Conservation (phyloP, 1,140 invertebrate species). For the Trialeurodes vaporariorum region DNA sequence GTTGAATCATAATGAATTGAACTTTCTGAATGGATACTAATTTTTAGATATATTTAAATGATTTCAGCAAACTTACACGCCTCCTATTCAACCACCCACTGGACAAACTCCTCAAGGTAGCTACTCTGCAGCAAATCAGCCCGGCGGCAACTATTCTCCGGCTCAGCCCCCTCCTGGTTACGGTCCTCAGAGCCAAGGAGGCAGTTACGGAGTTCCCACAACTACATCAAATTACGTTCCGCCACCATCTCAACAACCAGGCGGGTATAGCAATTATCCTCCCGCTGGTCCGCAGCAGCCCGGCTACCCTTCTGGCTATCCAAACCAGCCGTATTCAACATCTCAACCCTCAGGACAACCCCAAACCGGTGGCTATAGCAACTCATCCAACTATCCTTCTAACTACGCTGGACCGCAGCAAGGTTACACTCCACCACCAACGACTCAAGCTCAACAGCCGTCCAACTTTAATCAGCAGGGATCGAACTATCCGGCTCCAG, state of each 20-base stretch:
- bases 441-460: constrained; percentile 6
- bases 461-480: constrained; percentile 1
- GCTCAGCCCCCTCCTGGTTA: constrained; percentile 12
- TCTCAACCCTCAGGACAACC: constrained; percentile 7
- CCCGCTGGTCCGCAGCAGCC: constrained; percentile 11
- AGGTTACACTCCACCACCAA: constrained; percentile 9
- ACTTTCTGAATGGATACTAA: constrained; percentile 6
- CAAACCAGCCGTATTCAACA: constrained; percentile 13
- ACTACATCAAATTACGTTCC: background rate
- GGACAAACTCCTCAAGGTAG: constrained; percentile 5
- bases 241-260: constrained; percentile 9
- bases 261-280: constrained; percentile 11
- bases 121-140: constrained; percentile 8
- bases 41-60: background rate
- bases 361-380: background rate
- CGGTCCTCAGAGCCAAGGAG: constrained; percentile 10
- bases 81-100: constrained; percentile 8
- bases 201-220: constrained; percentile 9
- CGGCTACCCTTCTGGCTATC: constrained; percentile 14
- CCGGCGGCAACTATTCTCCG: constrained; percentile 1
- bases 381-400: background rate
- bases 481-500: background rate
- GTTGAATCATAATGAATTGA: too few species aligned
- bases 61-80: constrained; percentile 9
- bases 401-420: constrained; percentile 9